Evolutionary conservation across 2,888 invertebrate genomes (phyloP), one percentile per base, ranked within the genome.

Genomic region (Chelonus formosanus): DNA sequence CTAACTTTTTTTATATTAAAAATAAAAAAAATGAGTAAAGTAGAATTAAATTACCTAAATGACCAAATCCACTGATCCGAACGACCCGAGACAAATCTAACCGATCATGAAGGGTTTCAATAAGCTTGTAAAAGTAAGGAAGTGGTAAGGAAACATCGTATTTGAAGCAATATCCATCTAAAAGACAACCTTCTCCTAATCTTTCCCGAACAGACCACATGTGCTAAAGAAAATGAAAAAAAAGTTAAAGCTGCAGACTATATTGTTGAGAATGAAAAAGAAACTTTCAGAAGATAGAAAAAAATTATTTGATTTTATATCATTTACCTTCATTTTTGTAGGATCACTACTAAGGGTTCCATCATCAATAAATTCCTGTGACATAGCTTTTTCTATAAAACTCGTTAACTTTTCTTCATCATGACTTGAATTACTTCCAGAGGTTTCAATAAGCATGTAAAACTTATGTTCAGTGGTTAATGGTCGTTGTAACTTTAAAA

Each of bases 81-180:
- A 86, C 84, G 4, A 90, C 88, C n/a, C 80, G 76, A 67, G 88
- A 85, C 10, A 88, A 86, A 0, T 90, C 90, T 59, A 96, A 83
- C 66, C 89, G 88, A 68, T 90, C 85, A 36, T 87, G 85, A 82
- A 95, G 87, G 40, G 88, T 88, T 20, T 91, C 89, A 3, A 97
- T 93, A 50, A 97, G 86, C 20, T 91, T 89, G 83, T 98, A 98
- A 85, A 96, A 98, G 64, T 91, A 84, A 5, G 88, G 85, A 47
- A 94, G 85, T 0, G 98, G 98, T 65, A 98, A 83, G 0, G 98
- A 97, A 3, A 99, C 89, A 83, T 99, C 99, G 81, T 98, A 98
- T 82, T 98, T 98, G 85, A 94, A 97, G 59, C 94, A 91, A 84
- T 95, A 97, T 5, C 97, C 97, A 73, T 94, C 94, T 6, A 85